Evolutionary conservation across 2,113 vertebrate genomes (phyloP), one percentile per base, ranked within the genome.

Genomic region (Ceyx margarethae): DNA sequence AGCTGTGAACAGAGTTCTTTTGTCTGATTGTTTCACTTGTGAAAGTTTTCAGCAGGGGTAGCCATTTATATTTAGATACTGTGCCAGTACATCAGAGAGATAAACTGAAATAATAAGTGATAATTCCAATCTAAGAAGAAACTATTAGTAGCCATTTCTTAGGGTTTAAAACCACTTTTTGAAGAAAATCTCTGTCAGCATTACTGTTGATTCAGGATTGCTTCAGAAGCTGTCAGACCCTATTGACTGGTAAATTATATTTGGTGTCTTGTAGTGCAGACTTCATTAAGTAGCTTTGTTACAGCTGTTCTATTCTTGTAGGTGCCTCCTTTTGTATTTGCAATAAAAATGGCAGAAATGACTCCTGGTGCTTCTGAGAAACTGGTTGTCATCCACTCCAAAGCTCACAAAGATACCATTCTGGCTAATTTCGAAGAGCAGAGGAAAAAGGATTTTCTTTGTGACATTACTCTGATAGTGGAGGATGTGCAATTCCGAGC

Each of bases 391-490:
- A 96, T 99, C 77, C 96, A 97, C 58, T 99, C 99, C 13, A 97
- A 98, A 77, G 97, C 97, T 29, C 98, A 99, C 95, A 98, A 98
- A 91, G 98, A 98, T 60, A 97, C 97, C 31, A 97, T 99, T 84
- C 93, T 99, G 77, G 97, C 98, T 81, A 98, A 98, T 91, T 98
- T 99, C 22, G 97, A 99, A 89, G 97, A 97, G 20, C 98, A 99
- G 62, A 98, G 99, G 75, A 98, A 97, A 87, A 98, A 97, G 33
- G 98, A 98, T 77, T 98, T 99, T 31, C 97, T 99, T 78, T 99
- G 99, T 79, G 99, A 99, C 91, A 98, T 99, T 93, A 99, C 99
- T 21, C 96, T 99, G 2, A 98, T 99, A 9, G 99, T 99, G 69
- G 99, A 99, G 62, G 97, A 99, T 56, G 98, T 98, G 66, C 98